Evolutionary conservation across 2,113 vertebrate species (phyloP), one percentile per base, ranked within the genome.

Genomic region (Chamaetylas fuelleborni): DNA sequence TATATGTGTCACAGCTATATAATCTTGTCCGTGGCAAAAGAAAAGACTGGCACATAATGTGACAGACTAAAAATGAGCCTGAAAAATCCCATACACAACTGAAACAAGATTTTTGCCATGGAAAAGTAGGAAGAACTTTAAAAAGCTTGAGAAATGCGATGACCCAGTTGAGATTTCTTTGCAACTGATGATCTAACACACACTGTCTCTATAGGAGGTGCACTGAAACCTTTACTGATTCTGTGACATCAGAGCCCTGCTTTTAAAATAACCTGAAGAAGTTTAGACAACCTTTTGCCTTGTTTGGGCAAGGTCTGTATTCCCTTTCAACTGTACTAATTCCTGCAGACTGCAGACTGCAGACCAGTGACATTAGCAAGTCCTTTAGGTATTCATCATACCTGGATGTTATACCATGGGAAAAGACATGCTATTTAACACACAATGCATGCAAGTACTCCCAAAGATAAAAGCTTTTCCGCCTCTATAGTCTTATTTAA

Each of bases 371-470:
- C 8, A 7, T 34, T 51, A 45, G 74, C 3, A 47, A 92, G 36
- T 48, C 51, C 54, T 72, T 20, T 24, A 80, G 22, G 9, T 53
- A 81, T 64, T 69, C 40, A 34, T 69, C 17, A 20, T 36, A 47
- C 20, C 9, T 51, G 9, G 5, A n/a, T 82, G 26, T 71, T 60
- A 34, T 2, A 62, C 33, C 12, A 22, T 8, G 12, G 33, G 51
- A 71, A 48, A 81, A 79, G 12, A 50, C 60, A 40, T 0, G 12
- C 19, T 43, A 11, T 42, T 72, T 62, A 90, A 53, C 18, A 12
- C 2, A 1, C 11, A 50, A 4, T n/a, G 16, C 20, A 45, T 13
- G 38, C 15, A 29, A 1, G 0, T 26, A 61, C 31, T 69, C 19
- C 29, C 64, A 78, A 58, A 31, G 26, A 50, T 3, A 57, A 86